Evolutionary conservation across 2,888 invertebrate genomes (phyloP).

Genomic region (Pilophorus perplexus): DNA sequence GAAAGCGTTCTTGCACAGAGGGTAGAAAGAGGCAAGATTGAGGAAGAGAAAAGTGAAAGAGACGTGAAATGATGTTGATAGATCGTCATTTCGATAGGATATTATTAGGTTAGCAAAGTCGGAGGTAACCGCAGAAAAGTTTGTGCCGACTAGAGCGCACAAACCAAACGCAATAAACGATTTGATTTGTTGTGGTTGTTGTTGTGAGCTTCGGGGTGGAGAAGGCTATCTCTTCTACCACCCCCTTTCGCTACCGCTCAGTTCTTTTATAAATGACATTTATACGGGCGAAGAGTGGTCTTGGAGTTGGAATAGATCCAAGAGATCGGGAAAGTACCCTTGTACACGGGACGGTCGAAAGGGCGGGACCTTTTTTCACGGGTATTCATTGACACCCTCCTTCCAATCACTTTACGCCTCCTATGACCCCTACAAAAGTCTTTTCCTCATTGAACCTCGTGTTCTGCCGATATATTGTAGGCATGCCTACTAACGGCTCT

Average conservation of each 20-base stretch:
- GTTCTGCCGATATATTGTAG: too few relatives aligned
- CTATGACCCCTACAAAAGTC: too few relatives aligned
- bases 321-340: background rate
- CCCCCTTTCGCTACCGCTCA: background rate
- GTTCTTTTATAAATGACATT: background rate
- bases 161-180: constrained; percentile 23
- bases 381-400: background rate
- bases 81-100: constrained; percentile 25
- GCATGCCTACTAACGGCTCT: too few relatives aligned
- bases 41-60: background rate
- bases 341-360: background rate
- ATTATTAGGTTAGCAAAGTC: constrained; percentile 25
- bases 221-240: background rate
- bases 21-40: too few relatives aligned
- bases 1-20: too few relatives aligned
- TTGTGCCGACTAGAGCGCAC: background rate
- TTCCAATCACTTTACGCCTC: background rate
- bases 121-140: constrained; percentile 18
- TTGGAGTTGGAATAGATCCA: background rate
- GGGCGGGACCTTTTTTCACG: background rate
- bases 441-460: too few relatives aligned
- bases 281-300: background rate
- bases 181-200: constrained; percentile 21
- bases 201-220: constrained; percentile 1
- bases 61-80: constrained; percentile 28